A percentile compares a stretch with the other conserved stretches of the same genome.
Conservation (phyloP, 2,888 invertebrate genomes). For the Pherbina coryleti region DNA sequence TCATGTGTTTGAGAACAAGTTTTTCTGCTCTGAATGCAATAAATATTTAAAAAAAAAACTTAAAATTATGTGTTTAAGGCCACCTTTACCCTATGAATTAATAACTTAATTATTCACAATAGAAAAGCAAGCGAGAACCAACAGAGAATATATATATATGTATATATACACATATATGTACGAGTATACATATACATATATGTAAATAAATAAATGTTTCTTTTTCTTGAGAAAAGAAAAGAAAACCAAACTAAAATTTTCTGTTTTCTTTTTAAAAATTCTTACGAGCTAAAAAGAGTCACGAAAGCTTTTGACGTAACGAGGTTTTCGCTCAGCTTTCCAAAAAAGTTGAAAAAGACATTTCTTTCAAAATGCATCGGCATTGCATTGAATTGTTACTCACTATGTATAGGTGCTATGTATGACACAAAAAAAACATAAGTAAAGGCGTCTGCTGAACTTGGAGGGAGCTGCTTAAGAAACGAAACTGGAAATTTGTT, state of each 20-base stretch:
- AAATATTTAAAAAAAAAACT: not conserved
- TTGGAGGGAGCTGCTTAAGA: too few relatives aligned
- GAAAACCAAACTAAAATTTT: slow-evolving; percentile 10
- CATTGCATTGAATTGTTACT: too few relatives aligned
- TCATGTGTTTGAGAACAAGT: not conserved
- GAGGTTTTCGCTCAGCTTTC: too few relatives aligned
- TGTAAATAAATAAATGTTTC: slow-evolving; percentile 32
- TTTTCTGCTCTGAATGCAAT: not conserved
- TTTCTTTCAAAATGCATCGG: too few relatives aligned
- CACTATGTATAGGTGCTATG: too few relatives aligned
- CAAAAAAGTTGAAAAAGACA: too few relatives aligned
- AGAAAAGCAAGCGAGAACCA: not conserved
- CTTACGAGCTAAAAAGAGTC: too few relatives aligned
- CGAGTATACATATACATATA: not conserved
- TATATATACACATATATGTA: not conserved
- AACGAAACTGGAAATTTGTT: too few relatives aligned
- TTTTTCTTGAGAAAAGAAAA: slow-evolving; percentile 7
- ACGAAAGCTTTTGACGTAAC: too few relatives aligned
- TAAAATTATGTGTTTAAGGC: not conserved
- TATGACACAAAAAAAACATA: too few relatives aligned
- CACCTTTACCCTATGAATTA: too few relatives aligned
- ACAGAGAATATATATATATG: not conserved
- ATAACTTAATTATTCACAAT: not conserved
- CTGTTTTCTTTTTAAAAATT: not conserved
- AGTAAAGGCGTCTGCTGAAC: too few relatives aligned